Conservation (phyloP, 2,797 vertebrate genomes). For the Peromyscus nudipes region DNA sequence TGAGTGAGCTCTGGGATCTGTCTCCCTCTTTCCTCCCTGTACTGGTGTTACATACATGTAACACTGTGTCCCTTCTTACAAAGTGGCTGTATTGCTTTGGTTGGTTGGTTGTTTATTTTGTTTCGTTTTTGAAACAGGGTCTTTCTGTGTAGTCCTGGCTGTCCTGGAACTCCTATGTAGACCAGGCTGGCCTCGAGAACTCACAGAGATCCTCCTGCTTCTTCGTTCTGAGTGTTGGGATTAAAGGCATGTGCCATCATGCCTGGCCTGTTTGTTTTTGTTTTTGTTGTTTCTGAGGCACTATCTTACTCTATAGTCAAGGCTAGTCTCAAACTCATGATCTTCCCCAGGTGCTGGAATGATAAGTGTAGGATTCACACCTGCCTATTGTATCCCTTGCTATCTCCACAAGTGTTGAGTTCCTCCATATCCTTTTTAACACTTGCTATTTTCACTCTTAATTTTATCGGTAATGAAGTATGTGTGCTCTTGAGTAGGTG, state of each 20-base stretch:
- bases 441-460: neutral
- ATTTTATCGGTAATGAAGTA: slow-evolving; percentile 9
- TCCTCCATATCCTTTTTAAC: neutral
- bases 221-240: neutral
- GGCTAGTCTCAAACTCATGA: neutral
- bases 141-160: neutral
- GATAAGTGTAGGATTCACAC: neutral
- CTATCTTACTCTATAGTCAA: neutral
- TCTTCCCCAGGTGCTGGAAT: neutral
- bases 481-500: neutral
- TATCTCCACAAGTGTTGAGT: neutral
- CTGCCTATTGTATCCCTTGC: neutral
- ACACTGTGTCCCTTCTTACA: neutral
- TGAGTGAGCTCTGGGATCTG: neutral
- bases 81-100: neutral
- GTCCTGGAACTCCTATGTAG: neutral
- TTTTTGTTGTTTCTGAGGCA: neutral
- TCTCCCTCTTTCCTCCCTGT: neutral
- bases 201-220: neutral
- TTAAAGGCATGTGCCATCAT: neutral
- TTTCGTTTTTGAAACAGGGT: neutral
- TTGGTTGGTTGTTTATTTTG: neutral
- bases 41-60: neutral
- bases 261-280: neutral
- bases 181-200: neutral